Base-by-base conservation (phyloP, 2,113 vertebrate genomes). In the Paradoxurus hermaphroditus region DNA sequence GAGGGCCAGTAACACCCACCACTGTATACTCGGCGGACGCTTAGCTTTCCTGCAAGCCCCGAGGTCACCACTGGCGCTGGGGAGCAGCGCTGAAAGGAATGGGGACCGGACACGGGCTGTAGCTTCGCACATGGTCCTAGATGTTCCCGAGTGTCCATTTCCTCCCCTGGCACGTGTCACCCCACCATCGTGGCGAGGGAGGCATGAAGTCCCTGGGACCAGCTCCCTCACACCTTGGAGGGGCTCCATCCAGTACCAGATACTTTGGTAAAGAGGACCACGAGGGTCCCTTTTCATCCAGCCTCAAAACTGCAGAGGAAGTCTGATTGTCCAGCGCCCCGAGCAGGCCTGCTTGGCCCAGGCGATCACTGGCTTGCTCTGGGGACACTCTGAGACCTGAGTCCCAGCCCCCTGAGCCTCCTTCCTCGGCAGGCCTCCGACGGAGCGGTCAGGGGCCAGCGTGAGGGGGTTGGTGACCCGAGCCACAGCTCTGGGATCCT, bases 351-450 rank as follows among this genome's bases (percentile, higher is more conserved):
- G 15, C 53, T 18, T 21, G n/a, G 19, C 78, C 49, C 31, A 41
- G 19, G 18, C 0, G 0, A 3, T 9, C 62, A 4, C 19, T 5
- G 0, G 16, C 62, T 41, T 36, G 41, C 36, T 81, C 56, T 67
- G 31, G 0, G 59, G 49, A 44, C 73, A 11, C 25, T 4, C 46
- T 4, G 27, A 27, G 34, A 49, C 62, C 86, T 46, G 53, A 31
- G 31, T 29, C 14, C 36, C 21, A 34, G 4, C 41, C 8, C 6
- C 41, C 1, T 19, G 11, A 0, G 4, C 53, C 70, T 53, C 18
- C 72, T 41, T 51, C 72, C 59, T 44, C 0, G 0, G 51, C 86
- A 86, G 63, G 27, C 51, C 36, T 39, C 31, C 46, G 27, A 13
- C 36, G 1, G 14, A 72, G 51, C 59, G 5, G 18, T 53, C 34